Evolutionary conservation across 2,888 invertebrate genomes (phyloP), one percentile per base, ranked within the genome.

Genomic region (Ferrisia virgata): DNA sequence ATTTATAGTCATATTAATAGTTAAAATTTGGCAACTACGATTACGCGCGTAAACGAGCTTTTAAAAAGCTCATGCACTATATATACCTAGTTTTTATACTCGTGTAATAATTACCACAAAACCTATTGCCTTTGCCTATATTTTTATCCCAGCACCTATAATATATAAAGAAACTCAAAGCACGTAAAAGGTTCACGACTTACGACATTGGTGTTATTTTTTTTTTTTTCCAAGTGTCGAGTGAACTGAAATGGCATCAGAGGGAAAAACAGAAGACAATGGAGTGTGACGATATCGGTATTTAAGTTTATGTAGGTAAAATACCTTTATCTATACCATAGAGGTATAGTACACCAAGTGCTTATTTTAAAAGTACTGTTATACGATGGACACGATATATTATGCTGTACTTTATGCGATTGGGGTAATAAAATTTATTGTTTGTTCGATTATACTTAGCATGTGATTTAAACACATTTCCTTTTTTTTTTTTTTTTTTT

Each of bases 21-120:
- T 53, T 47, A 53, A 80, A 80, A 80, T 80, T 80, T 47, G 80
- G 80, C 80, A 80, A 33, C 72, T 22, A 76, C 36, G 53, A 53
- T 31, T 31, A 69, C 69, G 15, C 69, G 69, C 64, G 25, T 64
- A 64, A 64, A 64, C 43, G 43, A 64, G 28, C 31, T 28, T 31
- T 47, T 69, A 31, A 28, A 9, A 53, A 18, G 53, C 53, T 40
- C 40, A 11, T 40, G 40, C 13, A 6, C 40, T 40, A 40, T 40
- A 13, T 40, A 40, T 40, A 40, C 8, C 11, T 13, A 40, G 22
- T 18, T 53, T 53, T 53, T 22, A 53, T 8, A 9, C 53, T 4
- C 6, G 18, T 22, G 6, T 47, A 47, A 8, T 53, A 53, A 53
- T 53, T 53, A 53, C 40, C n/a, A n/a, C n/a, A n/a, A n/a, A n/a